Evolutionary conservation across 2,113 vertebrate species (phyloP), one percentile per base, ranked within the genome.

Genomic region (Phrynosoma blainvillii): DNA sequence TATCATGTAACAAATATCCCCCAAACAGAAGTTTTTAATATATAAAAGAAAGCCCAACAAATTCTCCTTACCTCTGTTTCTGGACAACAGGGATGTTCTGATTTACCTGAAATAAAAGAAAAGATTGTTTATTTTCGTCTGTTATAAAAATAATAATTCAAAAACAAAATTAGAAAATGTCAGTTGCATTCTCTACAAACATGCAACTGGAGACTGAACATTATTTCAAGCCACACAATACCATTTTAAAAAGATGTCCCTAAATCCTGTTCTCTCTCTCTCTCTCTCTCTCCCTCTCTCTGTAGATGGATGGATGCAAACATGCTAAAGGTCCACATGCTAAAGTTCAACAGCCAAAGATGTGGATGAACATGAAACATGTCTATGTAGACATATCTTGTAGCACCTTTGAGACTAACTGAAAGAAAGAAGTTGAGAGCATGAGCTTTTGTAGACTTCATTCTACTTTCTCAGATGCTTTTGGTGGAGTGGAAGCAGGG

Each of bases 31-130:
- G 40, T 20, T 32, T n/a, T 42, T 16, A 5, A 47, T 5, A 47
- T 36, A 36, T 36, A 36, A 36, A 36, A 4, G 13, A 54, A 54
- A 86, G 27, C 42, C 13, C 66, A 65, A 78, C n/a, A 88, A n/a
- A 30, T 70, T 93, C 92, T 16, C 96, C 98, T 98, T 96, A 99
- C 98, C 98, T 98, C 97, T 93, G 97, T 96, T 96, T 97, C 97
- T 94, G 97, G 97, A 96, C 97, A 98, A 56, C 92, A 94, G 65
- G 96, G 95, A 90, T 1, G 93, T 91, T 89, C 95, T 20, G 94
- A 94, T 97, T 97, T 98, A 96, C 94, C 98, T 99, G 97, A 95
- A 83, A 94, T 94, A 89, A 88, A 89, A 86, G 94, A 90, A 89
- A 91, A 93, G 47, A 95, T 25, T 27, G 1, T 12, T 42, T 74